Base-by-base conservation (phyloP, 2,113 vertebrate genomes). In the Tetrax tetrax region DNA sequence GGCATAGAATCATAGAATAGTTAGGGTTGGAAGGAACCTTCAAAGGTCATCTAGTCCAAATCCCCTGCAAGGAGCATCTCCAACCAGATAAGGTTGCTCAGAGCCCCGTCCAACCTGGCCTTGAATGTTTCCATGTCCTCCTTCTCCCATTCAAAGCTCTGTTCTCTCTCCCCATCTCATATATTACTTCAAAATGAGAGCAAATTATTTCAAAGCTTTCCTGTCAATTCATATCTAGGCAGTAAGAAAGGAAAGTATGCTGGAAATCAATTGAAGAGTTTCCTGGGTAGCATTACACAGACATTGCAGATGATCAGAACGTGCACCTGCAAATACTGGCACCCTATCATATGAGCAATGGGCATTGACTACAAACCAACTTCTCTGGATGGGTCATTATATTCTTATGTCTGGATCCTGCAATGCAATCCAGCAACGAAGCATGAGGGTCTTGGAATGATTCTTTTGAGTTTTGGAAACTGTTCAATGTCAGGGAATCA, bases 311-410 rank as follows among this genome's bases (percentile, higher is more conserved):
- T 1, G 1, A 29, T 31, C 18, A 29, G 41, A 90, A 79, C 19
- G n/a, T 64, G 64, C 8, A 28, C 8, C 56, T 41, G 19, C 3
- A 0, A 86, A 54, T 4, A 6, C 16, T 2, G 6, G 4, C 31
- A 54, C 21, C 9, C 35, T 6, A n/a, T 13, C 15, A 4, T 1
- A 4, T 3, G 21, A 18, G 33, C 60, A 66, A 47, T 0, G 2
- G 17, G 21, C 21, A 76, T 20, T 10, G 6, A 60, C 20, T 28
- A 31, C 23, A 37, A 6, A 43, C 5, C 18, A 27, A 0, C 31
- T 70, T 56, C 57, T 85, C 29, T 23, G 22, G 29, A 69, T 18
- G 1, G 0, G 21, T 76, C 48, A 14, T 24, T 41, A 61, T 33
- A 21, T 60, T 74, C 23, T 27, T 47, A 21, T 0, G 7, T 21